Conservation (phyloP, 35 echinoderm and acorn worm genomes). For the Heliocidaris erythrogramma region DNA sequence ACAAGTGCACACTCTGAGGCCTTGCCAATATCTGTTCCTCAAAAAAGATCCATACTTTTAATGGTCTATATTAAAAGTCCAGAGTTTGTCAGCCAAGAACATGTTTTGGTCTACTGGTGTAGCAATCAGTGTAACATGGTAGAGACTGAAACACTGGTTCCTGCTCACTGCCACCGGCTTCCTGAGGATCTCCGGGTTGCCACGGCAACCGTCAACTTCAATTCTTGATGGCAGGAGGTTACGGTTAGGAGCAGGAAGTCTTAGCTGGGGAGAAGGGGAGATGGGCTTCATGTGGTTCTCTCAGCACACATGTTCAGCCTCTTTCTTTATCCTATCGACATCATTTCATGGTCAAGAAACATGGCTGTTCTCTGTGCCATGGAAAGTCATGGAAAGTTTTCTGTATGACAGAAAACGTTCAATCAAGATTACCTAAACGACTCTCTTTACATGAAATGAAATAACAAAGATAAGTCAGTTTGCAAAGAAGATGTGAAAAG, state of each 20-base stretch:
- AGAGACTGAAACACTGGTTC: constrained; percentile 9
- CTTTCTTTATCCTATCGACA: no score
- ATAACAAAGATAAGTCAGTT: no score
- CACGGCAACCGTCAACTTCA: constrained; percentile 24
- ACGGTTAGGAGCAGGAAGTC: not conserved
- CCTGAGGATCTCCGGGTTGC: not conserved
- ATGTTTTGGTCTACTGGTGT: not conserved
- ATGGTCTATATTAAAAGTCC: not conserved
- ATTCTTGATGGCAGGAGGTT: not conserved
- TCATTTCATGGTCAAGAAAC: no score
- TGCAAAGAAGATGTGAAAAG: no score
- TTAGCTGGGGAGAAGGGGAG: not conserved
- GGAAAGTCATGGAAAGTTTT: no score
- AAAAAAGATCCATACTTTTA: not conserved
- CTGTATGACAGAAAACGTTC: no score
- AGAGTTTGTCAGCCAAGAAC: not conserved
- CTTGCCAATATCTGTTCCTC: not conserved
- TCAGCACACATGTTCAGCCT: not conserved
- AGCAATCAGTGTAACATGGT: not conserved
- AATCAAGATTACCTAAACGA: no score
- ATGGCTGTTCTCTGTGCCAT: no score
- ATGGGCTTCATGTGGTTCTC: not conserved
- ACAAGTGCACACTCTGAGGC: not conserved
- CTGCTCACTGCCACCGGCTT: not conserved
- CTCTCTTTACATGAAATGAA: no score